Percentiles rank a stretch among this genome's conserved stretches.
Evolutionary conservation across 2,113 vertebrate species (phyloP).

Genomic region (Dipodomys ordii): DNA sequence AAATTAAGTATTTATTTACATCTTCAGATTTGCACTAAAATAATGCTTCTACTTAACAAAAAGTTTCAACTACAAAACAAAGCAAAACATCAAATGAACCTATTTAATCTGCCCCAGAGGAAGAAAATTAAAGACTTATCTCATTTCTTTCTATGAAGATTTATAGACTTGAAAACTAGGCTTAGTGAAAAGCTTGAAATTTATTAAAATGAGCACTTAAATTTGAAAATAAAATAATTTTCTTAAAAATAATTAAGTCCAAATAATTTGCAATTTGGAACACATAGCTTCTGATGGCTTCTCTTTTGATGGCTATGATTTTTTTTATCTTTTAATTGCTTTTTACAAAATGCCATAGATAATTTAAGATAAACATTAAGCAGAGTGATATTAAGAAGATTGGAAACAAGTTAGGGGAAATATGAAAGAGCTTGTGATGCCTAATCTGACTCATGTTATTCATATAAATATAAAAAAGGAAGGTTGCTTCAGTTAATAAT

Average conservation of each 20-base stretch:
- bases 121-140: slow-evolving; percentile 59
- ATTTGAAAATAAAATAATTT: slow-evolving; percentile 24
- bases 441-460: neutral
- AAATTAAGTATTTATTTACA: neutral
- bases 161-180: slow-evolving; percentile 35
- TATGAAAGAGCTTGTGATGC: neutral
- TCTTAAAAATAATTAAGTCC: neutral
- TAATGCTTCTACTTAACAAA: slow-evolving; percentile 52
- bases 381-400: slow-evolving; percentile 11
- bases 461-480: too few relatives aligned
- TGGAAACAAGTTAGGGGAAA: neutral
- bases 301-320: neutral
- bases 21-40: slow-evolving; percentile 22
- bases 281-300: neutral
- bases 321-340: neutral
- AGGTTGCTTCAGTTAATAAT: neutral
- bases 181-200: slow-evolving; percentile 17
- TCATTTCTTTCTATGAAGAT: slow-evolving; percentile 22
- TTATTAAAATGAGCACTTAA: slow-evolving; percentile 28
- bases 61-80: slow-evolving; percentile 34
- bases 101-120: slow-evolving; percentile 19
- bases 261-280: neutral
- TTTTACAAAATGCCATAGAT: neutral
- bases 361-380: neutral
- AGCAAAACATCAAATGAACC: slow-evolving; percentile 47